Percentiles rank a stretch among this genome's conserved stretches.
phyloP scores from a whole-genome alignment of 2,113 vertebrate genomes.

The Eclectus roratus region DNA sequence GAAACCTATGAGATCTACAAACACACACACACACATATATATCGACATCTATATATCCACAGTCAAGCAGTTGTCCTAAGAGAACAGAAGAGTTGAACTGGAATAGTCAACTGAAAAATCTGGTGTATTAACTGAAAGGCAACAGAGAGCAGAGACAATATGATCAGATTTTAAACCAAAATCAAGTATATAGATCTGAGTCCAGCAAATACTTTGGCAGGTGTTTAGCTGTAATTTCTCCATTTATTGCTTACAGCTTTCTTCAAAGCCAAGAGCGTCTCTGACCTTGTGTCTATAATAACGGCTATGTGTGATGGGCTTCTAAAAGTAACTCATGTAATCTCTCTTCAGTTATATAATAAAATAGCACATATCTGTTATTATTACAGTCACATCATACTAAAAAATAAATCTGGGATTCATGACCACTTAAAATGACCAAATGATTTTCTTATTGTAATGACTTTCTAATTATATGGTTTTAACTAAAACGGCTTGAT shows the following conservation, averaged over 20 bases:
- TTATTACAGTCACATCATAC: background rate
- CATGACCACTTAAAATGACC: background rate
- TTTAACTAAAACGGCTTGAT: conserved; percentile 11
- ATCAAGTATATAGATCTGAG: background rate
- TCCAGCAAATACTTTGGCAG: background rate
- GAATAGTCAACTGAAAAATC: background rate
- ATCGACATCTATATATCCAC: background rate
- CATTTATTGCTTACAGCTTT: background rate
- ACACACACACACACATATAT: background rate
- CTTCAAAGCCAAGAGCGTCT: background rate
- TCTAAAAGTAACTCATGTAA: background rate
- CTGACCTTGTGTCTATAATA: background rate
- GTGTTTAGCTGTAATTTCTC: background rate
- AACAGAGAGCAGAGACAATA: background rate
- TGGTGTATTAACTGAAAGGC: background rate
- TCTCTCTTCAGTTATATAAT: background rate
- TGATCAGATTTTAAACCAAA: background rate
- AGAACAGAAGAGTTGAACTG: background rate
- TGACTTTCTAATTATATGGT: background rate
- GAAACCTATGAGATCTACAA: background rate
- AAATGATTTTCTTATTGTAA: background rate
- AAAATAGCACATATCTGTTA: background rate
- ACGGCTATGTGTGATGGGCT: background rate
- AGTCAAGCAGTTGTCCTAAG: background rate
- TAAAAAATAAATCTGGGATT: background rate